Evolutionary conservation across 1,140 invertebrate genomes (phyloP), one percentile per base, ranked within the genome.

Genomic region (Drosophila rhopaloa): DNA sequence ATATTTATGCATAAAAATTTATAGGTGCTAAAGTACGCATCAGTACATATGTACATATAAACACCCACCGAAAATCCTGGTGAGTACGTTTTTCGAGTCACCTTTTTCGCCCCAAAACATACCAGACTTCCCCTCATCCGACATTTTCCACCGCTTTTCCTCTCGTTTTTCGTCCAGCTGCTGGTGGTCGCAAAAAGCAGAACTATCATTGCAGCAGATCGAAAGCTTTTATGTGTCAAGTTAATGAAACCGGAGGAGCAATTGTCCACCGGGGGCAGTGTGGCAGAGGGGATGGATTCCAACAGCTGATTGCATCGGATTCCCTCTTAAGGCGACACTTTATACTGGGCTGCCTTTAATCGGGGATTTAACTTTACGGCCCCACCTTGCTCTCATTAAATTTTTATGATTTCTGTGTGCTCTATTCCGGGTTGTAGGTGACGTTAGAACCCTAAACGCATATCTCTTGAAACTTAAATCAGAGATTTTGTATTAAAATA

Each of bases 1-100:
- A 86, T 82, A 86, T 82, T 85, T 88, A 76, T 88, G 75, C 83
- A 88, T 86, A 82, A 79, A 86, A 86, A 86, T 86, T 81, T 86
- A 86, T 86, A 82, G 82, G 79, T 86, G 82, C 82, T 79, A 81
- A 86, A 79, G 82, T 86, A 78, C 78, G 78, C 79, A 85, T 71
- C 70, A 67, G 82, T 84, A 81, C 78, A 84, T 77, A 83, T 79
- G 71, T 84, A 84, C 73, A 58, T 48, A 80, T 68, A 53, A 24
- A 27, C 32, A 29, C 11, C 11, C 38, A 13, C 60, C 27, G 13
- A 62, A 79, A 62, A 72, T 41, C 40, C 35, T 16, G 48, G 1
- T 35, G n/a, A 51, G 9, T 16, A 35, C 48, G 48, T 16, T 37
- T 24, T 38, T 41, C 24, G n/a, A 38, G 54, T 60, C 58, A 75